These are phyloP conservation scores for Acanthurus lineatus DNA, from an alignment of 2,797 vertebrate species.

Conservation along the genomic window DNA sequence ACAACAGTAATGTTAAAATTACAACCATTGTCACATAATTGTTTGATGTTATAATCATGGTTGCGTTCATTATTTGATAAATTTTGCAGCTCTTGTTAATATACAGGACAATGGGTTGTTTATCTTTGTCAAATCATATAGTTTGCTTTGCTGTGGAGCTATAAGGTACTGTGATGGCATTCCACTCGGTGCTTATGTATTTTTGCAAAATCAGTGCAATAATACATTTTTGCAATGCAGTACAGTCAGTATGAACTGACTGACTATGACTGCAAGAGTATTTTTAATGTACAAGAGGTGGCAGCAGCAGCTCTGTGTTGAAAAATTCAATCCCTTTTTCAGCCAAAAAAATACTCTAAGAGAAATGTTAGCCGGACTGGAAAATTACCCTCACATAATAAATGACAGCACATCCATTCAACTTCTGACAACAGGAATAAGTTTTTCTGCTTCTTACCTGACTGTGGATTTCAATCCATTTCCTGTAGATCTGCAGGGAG, in stretches of 20 bases:
- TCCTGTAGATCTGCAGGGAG: constrained; percentile 55
- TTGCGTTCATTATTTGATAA: too few relatives aligned
- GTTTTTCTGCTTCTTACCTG: constrained; percentile 43
- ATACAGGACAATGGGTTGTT: constrained; percentile 22
- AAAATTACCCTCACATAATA: constrained; percentile 27
- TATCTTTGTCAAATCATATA: constrained; percentile 50
- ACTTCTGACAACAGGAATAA: constrained; percentile 14
- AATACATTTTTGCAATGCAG: constrained; percentile 9
- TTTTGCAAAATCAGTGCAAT: constrained; percentile 29
- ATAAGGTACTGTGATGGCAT: constrained; percentile 11
- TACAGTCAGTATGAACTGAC: not conserved
- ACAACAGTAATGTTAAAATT: too few relatives aligned
- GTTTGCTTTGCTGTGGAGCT: constrained; percentile 27
- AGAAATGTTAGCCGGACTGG: constrained; percentile 6
- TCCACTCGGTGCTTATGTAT: constrained; percentile 27
- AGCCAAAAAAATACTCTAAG: constrained; percentile 14
- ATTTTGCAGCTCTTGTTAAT: not conserved
- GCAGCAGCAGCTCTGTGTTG: not conserved
- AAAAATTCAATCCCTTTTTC: constrained; percentile 1
- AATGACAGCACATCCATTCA: constrained; percentile 8
- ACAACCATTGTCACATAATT: too few relatives aligned
- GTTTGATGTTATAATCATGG: too few relatives aligned
- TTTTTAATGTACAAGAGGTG: constrained; percentile 8
- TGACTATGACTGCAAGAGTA: not conserved
- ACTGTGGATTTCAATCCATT: constrained; percentile 50